phyloP scores from a whole-genome alignment of 2,888 invertebrate species.

The Catocala sponsa region DNA sequence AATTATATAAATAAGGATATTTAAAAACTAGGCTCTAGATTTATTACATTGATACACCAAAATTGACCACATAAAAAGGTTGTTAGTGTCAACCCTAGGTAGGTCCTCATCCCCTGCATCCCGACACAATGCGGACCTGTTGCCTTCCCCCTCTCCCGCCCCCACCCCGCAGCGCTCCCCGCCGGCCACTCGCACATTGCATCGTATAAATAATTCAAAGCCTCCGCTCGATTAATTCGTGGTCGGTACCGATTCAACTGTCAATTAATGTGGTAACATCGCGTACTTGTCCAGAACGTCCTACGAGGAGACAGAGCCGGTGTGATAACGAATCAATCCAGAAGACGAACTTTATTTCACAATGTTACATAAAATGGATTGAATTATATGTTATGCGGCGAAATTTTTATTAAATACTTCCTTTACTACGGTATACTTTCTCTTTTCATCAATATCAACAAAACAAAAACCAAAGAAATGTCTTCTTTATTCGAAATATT shows the following conservation, averaged over 20 bases:
- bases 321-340: conserved; percentile 53
- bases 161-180: conserved; percentile 34
- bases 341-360: conserved; percentile 5
- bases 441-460: no score
- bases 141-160: conserved; percentile 55
- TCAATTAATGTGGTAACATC: conserved; percentile 77
- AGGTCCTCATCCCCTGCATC: conserved; percentile 75
- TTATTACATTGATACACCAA: background rate
- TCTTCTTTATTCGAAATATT: no score
- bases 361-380: background rate
- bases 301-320: conserved; percentile 15
- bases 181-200: conserved; percentile 65
- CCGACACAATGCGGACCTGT: conserved; percentile 84
- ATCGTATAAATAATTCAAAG: conserved; percentile 84
- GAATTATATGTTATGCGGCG: no score
- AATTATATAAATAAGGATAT: no score
- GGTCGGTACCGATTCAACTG: conserved; percentile 82
- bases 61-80: conserved; percentile 28
- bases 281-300: conserved; percentile 45
- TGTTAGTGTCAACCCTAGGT: conserved; percentile 61
- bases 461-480: no score
- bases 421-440: no score
- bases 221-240: conserved; percentile 80
- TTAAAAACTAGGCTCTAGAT: background rate
- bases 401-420: no score